Evolutionary conservation across 2,797 vertebrate species (phyloP).

Genomic region (Gymnopithys bicolor): DNA sequence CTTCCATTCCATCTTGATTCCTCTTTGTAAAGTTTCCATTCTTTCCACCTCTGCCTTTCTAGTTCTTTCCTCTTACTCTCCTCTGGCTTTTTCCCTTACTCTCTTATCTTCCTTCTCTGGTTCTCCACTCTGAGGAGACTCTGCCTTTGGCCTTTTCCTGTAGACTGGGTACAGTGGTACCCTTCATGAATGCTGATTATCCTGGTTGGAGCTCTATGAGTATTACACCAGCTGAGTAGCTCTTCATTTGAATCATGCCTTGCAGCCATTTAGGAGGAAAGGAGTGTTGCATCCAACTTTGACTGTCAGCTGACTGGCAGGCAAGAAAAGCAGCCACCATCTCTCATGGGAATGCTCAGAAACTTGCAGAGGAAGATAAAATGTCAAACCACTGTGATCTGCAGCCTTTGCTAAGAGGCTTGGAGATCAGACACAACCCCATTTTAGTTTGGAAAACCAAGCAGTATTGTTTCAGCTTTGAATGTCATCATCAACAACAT

Average conservation of each 20-base stretch:
- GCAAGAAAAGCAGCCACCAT: slow-evolving; percentile 18
- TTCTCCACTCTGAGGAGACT: not conserved
- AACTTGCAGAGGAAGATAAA: slow-evolving; percentile 44
- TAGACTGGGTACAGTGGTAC: not conserved
- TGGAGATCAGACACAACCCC: not conserved
- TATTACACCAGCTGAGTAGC: not conserved
- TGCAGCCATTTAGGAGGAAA: slow-evolving; percentile 39
- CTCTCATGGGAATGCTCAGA: slow-evolving; percentile 28
- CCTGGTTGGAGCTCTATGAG: not conserved
- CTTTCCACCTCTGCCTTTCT: not conserved
- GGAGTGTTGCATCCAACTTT: not conserved
- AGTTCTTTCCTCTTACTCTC: not conserved
- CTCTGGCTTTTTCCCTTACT: not conserved
- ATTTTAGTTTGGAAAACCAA: slow-evolving; percentile 32
- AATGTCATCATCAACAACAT: not conserved
- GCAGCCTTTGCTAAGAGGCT: slow-evolving; percentile 1
- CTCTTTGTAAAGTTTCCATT: not conserved
- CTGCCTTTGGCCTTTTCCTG: slow-evolving; percentile 41
- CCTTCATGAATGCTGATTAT: slow-evolving; percentile 49
- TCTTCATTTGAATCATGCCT: slow-evolving; percentile 45
- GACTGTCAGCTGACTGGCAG: slow-evolving; percentile 61
- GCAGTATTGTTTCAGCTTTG: not conserved
- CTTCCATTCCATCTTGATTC: not conserved
- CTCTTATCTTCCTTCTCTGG: not conserved
- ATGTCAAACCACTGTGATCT: slow-evolving; percentile 32